Evolutionary conservation across 2,113 vertebrate species (phyloP).

Genomic region (Gallinago media): DNA sequence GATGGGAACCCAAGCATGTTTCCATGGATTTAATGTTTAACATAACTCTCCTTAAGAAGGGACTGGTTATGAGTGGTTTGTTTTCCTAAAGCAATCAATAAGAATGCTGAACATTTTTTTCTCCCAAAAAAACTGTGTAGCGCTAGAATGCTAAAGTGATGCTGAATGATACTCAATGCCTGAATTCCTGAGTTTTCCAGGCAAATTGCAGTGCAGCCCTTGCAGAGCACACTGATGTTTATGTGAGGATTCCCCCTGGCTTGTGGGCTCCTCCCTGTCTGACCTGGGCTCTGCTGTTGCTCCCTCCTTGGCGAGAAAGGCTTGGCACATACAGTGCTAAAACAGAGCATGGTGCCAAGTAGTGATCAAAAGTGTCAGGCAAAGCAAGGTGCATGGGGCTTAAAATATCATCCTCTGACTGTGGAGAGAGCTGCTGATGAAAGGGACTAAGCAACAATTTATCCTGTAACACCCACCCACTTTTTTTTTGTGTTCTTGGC

Average conservation of each 20-base stretch:
- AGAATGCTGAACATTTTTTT: not conserved
- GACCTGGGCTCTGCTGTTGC: not conserved
- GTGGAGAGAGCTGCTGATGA: not conserved
- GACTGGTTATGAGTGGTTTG: not conserved
- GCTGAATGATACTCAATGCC: not conserved
- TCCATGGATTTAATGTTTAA: not conserved
- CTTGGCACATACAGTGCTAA: not conserved
- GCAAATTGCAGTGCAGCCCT: not conserved
- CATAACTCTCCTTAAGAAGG: not conserved
- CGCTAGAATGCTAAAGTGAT: not conserved
- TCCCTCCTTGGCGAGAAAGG: not conserved
- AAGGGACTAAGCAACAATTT: not conserved
- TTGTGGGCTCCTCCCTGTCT: not conserved
- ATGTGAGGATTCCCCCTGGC: not conserved
- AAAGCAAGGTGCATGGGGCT: not conserved
- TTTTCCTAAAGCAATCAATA: not conserved
- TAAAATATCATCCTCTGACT: not conserved
- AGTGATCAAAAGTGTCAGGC: not conserved
- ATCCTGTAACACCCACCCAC: not conserved
- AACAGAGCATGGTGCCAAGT: rapidly evolving
- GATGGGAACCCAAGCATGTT: not conserved
- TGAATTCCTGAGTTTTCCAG: not conserved
- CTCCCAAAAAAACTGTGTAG: not conserved
- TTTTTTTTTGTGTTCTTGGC: not conserved
- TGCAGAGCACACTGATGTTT: not conserved